These are phyloP conservation scores for Halichoeres trimaculatus DNA, from an alignment of 2,113 vertebrate species.

Conservation along the genomic window DNA sequence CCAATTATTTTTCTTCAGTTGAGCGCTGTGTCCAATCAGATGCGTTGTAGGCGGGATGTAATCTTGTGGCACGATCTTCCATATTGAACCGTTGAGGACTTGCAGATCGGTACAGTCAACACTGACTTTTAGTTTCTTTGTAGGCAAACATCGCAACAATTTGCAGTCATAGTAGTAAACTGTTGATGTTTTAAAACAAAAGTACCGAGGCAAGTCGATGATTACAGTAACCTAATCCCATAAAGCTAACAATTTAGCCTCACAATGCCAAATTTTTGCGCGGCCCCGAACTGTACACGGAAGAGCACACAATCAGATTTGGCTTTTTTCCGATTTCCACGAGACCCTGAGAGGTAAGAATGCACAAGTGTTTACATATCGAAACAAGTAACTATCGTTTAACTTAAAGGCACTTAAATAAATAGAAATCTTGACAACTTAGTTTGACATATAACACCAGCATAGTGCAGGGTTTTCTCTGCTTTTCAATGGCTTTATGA, in stretches of 20 bases:
- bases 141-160: not conserved
- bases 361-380: rapidly evolving
- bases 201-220: conserved; percentile 1
- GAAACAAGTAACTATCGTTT: rapidly evolving
- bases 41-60: not conserved
- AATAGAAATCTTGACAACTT: not conserved
- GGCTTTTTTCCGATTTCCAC: conserved; percentile 86
- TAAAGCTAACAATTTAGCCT: conserved; percentile 56
- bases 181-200: not conserved
- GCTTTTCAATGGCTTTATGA: no score
- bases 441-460: no score
- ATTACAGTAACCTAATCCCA: conserved; percentile 17
- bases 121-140: not conserved
- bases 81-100: conserved; percentile 26
- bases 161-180: not conserved
- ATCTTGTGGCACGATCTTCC: not conserved
- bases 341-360: conserved; percentile 85
- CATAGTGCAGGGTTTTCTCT: no score
- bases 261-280: conserved; percentile 90
- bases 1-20: conserved; percentile 1
- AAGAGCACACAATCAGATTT: conserved; percentile 87
- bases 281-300: conserved; percentile 92
- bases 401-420: not conserved
- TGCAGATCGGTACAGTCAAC: not conserved
- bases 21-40: conserved; percentile 33